Percentiles rank a stretch among this genome's conserved stretches.
These are phyloP conservation scores for Amiota mariae DNA, from an alignment of 2,888 invertebrate species.

Conservation along the genomic window DNA sequence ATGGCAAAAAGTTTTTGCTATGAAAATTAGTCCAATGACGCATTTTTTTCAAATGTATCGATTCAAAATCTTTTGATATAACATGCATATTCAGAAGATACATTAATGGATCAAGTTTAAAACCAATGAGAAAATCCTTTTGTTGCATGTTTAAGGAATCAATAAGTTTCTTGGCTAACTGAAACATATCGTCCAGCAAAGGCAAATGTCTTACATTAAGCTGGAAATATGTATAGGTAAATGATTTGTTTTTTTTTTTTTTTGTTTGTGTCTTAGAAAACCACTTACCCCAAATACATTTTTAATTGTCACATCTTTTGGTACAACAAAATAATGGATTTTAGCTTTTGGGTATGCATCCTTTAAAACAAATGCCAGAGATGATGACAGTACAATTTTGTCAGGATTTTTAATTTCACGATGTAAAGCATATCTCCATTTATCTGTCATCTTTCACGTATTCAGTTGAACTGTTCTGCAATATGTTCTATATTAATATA, in stretches of 20 bases:
- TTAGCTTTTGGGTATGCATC: constrained; percentile 49
- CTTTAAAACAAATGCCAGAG: constrained; percentile 47
- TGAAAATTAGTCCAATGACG: constrained; percentile 55
- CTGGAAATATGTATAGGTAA: neutral
- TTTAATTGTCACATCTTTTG: constrained; percentile 40
- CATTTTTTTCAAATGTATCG: constrained; percentile 33
- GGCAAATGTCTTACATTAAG: neutral
- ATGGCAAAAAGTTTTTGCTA: constrained; percentile 49
- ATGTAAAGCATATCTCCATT: neutral
- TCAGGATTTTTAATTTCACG: neutral
- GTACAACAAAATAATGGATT: constrained; percentile 50
- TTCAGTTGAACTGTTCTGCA: too few relatives aligned
- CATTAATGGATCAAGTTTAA: constrained; percentile 46
- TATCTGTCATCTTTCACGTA: too few relatives aligned
- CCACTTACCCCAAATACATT: constrained; percentile 41
- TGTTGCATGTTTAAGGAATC: neutral
- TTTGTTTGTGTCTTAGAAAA: too few relatives aligned
- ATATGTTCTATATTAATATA: too few relatives aligned
- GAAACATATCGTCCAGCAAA: constrained; percentile 5
- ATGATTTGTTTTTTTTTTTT: too few relatives aligned
- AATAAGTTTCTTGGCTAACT: neutral
- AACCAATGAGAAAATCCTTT: constrained; percentile 9
- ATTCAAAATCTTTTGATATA: constrained; percentile 52
- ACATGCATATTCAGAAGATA: constrained; percentile 49
- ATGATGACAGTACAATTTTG: constrained; percentile 41